Evolutionary conservation across 1,140 invertebrate species (phyloP).

Genomic region (Diorhabda carinulata): DNA sequence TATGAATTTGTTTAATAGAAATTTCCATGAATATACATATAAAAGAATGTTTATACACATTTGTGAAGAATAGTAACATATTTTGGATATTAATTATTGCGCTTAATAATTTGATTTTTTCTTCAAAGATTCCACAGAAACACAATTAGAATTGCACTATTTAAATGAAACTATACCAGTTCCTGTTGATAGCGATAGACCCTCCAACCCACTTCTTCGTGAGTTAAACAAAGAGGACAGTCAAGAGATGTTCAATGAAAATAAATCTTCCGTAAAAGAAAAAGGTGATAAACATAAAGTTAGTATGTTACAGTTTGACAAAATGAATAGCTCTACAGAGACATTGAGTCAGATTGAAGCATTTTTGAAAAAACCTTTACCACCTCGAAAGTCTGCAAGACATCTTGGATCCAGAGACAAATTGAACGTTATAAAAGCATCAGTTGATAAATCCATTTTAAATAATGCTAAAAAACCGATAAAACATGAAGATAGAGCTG

Average conservation of each 20-base stretch:
- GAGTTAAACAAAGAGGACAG: background rate
- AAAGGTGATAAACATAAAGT: no score
- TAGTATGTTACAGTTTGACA: no score
- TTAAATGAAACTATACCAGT: background rate
- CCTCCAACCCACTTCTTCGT: background rate
- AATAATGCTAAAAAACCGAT: background rate
- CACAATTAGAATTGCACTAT: conserved; percentile 4
- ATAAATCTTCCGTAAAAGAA: background rate
- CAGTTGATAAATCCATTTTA: background rate
- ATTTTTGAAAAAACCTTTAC: conserved; percentile 9
- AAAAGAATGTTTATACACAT: no score
- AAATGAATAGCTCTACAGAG: background rate
- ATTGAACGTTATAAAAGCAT: no score
- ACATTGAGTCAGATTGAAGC: conserved; percentile 18
- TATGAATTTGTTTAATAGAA: no score
- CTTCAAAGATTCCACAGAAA: background rate
- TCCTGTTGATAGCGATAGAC: background rate
- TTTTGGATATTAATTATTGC: no score
- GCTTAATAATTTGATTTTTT: no score
- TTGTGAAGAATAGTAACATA: no score
- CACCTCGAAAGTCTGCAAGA: background rate
- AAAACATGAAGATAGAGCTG: background rate
- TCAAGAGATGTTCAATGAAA: conserved; percentile 2
- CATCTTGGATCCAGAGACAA: background rate
- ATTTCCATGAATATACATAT: no score